Evolutionary conservation across 2,113 vertebrate genomes (phyloP).

Genomic region (Alethe diademata): DNA sequence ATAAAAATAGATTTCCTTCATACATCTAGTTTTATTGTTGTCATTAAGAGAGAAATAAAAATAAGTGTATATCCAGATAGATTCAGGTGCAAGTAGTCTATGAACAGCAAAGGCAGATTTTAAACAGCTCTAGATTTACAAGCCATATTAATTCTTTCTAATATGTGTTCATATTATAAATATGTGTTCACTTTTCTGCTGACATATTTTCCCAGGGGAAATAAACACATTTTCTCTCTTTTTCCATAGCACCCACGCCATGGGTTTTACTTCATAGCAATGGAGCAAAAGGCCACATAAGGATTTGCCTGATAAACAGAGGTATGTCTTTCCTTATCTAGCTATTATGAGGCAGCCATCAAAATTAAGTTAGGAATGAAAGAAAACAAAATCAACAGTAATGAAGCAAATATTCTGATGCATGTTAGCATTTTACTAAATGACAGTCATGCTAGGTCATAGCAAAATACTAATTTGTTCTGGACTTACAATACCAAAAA

Average conservation of each 20-base stretch:
- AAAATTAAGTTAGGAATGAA: background rate
- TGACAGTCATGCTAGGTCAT: background rate
- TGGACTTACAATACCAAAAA: background rate
- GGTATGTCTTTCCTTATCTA: background rate
- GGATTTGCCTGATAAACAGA: background rate
- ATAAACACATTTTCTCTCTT: background rate
- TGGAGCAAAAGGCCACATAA: background rate
- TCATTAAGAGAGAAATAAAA: background rate
- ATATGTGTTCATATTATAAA: background rate
- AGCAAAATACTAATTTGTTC: background rate
- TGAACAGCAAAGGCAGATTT: background rate
- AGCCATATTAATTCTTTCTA: background rate
- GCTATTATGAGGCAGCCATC: background rate
- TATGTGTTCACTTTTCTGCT: background rate
- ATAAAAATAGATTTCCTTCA: background rate
- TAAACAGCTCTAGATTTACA: background rate
- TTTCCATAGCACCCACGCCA: background rate
- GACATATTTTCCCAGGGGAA: background rate
- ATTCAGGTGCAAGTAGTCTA: background rate
- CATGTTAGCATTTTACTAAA: background rate
- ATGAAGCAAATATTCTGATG: background rate
- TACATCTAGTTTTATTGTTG: background rate
- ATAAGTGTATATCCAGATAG: background rate
- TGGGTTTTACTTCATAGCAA: background rate
- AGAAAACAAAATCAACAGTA: background rate